Evolutionary conservation across 2,797 vertebrate genomes (phyloP).

Genomic region (Trachops cirrhosus): DNA sequence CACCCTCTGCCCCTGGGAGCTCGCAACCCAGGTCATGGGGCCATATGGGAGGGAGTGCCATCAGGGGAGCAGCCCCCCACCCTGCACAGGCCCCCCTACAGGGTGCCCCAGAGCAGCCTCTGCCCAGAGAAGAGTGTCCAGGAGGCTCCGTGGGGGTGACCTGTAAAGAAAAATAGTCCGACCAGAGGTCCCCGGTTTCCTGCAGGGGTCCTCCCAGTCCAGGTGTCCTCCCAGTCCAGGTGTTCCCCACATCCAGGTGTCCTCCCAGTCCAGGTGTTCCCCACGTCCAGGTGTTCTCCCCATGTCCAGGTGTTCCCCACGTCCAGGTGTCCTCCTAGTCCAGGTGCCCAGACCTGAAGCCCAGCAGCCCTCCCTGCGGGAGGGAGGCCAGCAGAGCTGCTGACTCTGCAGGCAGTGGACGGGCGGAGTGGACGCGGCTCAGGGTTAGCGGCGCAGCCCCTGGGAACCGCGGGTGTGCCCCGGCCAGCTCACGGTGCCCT

Average conservation of each 20-base stretch:
- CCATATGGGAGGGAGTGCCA: too few species aligned
- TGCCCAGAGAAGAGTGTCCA: too few species aligned
- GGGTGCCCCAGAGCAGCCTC: too few species aligned
- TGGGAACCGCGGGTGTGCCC: rapidly evolving
- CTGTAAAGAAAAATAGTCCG: too few species aligned
- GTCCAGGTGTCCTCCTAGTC: background rate
- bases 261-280: background rate
- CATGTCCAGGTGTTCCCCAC: too few species aligned
- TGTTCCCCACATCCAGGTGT: background rate
- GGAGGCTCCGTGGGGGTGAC: too few species aligned
- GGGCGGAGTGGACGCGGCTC: rapidly evolving
- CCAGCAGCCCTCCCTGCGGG: background rate
- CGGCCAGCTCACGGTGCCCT: rapidly evolving
- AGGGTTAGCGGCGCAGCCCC: rapidly evolving
- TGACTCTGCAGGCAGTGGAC: rapidly evolving
- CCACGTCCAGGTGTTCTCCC: too few species aligned
- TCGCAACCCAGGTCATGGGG: too few species aligned
- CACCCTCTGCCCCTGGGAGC: too few species aligned
- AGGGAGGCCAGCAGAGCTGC: background rate
- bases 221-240: background rate
- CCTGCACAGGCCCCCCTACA: too few species aligned
- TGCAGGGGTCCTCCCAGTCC: background rate
- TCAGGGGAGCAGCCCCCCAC: too few species aligned
- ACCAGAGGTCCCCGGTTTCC: background rate
- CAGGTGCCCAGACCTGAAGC: background rate